A percentile compares a stretch with the other conserved stretches of the same genome.
Evolutionary conservation across 35 echinoderm and acorn worm species (phyloP).

Genomic region (Chiridota heheva): DNA sequence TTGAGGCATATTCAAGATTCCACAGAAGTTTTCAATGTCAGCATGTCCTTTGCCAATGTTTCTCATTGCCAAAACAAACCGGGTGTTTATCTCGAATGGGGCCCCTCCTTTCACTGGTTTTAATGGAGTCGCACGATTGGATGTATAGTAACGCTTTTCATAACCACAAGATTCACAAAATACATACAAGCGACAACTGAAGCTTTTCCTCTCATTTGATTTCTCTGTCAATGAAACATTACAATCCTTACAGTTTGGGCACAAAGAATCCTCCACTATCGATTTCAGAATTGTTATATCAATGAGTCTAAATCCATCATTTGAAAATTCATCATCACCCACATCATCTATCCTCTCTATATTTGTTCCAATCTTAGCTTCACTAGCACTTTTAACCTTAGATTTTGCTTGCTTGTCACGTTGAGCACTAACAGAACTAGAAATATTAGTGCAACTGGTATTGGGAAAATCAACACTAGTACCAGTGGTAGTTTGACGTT

Average conservation of each 20-base stretch:
- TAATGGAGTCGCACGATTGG: background rate
- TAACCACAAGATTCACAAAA: constrained; percentile 4
- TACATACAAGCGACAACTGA: background rate
- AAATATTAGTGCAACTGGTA: too few species aligned
- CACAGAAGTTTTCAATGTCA: constrained; percentile 3
- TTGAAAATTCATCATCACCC: too few species aligned
- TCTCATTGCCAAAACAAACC: background rate
- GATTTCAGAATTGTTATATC: background rate
- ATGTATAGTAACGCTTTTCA: background rate
- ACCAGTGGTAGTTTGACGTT: too few species aligned
- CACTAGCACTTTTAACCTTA: too few species aligned
- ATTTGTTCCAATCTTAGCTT: too few species aligned
- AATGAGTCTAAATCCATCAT: constrained; percentile 13
- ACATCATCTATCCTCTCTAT: too few species aligned
- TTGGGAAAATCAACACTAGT: too few species aligned
- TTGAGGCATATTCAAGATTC: constrained; percentile 1
- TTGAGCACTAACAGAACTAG: too few species aligned
- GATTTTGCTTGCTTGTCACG: too few species aligned
- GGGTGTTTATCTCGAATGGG: background rate
- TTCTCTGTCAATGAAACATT: background rate
- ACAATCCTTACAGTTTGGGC: background rate
- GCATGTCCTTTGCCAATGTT: constrained; percentile 10
- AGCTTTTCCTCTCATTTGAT: background rate
- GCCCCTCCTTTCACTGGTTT: background rate
- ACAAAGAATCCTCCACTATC: constrained; percentile 7